Percentiles rank a stretch among this genome's conserved stretches.
These are phyloP conservation scores for Limnodromus scolopaceus DNA, from an alignment of 2,797 vertebrate genomes.

Conservation along the genomic window DNA sequence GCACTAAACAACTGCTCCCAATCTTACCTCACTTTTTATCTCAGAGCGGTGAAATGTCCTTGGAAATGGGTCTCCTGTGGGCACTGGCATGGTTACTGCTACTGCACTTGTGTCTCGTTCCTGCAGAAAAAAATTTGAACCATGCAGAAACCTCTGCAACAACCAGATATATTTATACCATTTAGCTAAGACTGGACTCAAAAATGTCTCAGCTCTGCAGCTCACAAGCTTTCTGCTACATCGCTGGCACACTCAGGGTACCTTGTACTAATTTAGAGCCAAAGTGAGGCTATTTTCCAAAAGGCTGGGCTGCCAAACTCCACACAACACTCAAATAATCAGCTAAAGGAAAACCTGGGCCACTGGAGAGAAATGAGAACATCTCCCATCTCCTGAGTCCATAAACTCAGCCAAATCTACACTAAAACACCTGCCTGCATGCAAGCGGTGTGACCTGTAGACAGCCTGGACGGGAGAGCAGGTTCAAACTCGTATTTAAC, in stretches of 20 bases:
- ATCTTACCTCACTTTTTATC: constrained; percentile 79
- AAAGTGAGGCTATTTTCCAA: neutral
- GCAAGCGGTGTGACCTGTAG: neutral
- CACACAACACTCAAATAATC: neutral
- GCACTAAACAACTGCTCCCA: neutral
- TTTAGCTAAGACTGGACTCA: neutral
- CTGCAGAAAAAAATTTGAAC: constrained; percentile 71
- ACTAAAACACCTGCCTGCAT: neutral
- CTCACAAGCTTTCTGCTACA: neutral
- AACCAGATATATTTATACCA: neutral
- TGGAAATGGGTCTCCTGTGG: constrained; percentile 89
- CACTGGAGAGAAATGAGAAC: neutral
- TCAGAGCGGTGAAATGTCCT: constrained; percentile 88
- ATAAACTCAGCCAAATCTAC: neutral
- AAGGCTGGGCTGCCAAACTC: neutral
- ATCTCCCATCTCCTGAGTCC: neutral
- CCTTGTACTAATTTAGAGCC: neutral
- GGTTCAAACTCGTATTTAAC: neutral
- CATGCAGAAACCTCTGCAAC: neutral
- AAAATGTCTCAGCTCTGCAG: neutral
- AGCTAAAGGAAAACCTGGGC: neutral
- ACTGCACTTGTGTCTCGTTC: constrained; percentile 89
- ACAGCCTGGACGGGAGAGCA: neutral
- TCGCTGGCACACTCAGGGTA: neutral
- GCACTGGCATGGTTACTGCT: constrained; percentile 83